A percentile compares a stretch with the other conserved stretches of the same genome.
Evolutionary conservation across 1,140 invertebrate species (phyloP).

Genomic region (Apis laboriosa): DNA sequence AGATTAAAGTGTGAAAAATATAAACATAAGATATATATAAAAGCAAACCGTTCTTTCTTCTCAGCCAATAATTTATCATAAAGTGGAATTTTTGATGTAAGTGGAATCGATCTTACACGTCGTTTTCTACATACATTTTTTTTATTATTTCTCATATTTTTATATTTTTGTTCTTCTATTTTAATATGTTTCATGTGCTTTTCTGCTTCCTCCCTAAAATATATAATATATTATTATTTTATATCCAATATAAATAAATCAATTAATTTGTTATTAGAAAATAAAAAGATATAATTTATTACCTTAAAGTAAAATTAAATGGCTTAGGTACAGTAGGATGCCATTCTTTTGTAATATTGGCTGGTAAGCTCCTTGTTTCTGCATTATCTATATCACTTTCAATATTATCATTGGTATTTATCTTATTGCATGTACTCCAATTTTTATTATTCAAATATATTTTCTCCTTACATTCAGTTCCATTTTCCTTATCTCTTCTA

Average conservation of each 20-base stretch:
- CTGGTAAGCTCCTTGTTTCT: conserved; percentile 76
- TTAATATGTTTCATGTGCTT: conserved; percentile 76
- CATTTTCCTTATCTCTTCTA: conserved; percentile 66
- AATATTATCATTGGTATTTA: conserved; percentile 69
- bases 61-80: conserved; percentile 87
- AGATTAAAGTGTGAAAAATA: neutral
- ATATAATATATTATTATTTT: neutral
- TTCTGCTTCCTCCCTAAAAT: conserved; percentile 84
- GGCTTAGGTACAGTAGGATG: conserved; percentile 84
- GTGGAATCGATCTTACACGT: conserved; percentile 84
- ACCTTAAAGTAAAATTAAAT: conserved; percentile 86
- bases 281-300: conserved; percentile 27
- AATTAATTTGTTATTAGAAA: neutral
- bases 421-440: conserved; percentile 72
- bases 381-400: conserved; percentile 72
- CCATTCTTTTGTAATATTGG: conserved; percentile 73
- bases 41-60: conserved; percentile 84
- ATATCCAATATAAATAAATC: neutral
- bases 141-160: conserved; percentile 78
- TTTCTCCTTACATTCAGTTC: conserved; percentile 71
- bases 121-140: conserved; percentile 73
- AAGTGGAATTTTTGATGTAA: conserved; percentile 85
- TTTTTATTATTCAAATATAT: conserved; percentile 69
- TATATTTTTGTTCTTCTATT: conserved; percentile 73
- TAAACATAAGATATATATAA: conserved; percentile 28